Evolutionary conservation across 2,888 invertebrate genomes (phyloP).

Genomic region (Corbicula japonica): DNA sequence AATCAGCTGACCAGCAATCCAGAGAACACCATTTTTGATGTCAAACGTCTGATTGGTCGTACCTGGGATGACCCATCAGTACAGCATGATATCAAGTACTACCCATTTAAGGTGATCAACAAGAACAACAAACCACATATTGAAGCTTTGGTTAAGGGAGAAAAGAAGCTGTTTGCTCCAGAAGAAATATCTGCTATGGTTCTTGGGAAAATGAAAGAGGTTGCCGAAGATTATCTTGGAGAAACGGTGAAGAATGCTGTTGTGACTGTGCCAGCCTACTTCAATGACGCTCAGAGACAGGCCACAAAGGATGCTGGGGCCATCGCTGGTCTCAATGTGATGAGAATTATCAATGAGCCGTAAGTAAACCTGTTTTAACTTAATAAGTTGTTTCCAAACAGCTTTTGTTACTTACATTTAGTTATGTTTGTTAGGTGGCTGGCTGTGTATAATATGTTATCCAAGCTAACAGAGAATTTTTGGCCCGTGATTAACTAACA

Average conservation of each 20-base stretch:
- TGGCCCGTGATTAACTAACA: too few relatives aligned
- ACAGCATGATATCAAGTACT: conserved; percentile 97
- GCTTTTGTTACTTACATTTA: too few relatives aligned
- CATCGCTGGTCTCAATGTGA: conserved; percentile 95
- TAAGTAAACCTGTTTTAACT: too few relatives aligned
- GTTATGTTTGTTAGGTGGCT: too few relatives aligned
- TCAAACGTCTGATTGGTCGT: conserved; percentile 98
- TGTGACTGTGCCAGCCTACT: conserved; percentile 98
- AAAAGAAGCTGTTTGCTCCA: conserved; percentile 94
- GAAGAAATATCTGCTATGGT: conserved; percentile 99
- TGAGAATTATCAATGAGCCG: conserved; percentile 98
- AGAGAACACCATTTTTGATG: conserved; percentile 99
- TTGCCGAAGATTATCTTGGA: conserved; percentile 97
- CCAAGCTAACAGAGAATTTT: too few relatives aligned
- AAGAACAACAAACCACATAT: conserved; percentile 98
- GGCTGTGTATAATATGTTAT: too few relatives aligned
- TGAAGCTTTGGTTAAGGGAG: conserved; percentile 87
- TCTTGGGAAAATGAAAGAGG: conserved; percentile 98
- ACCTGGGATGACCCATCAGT: conserved; percentile 97
- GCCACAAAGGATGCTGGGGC: conserved; percentile 99
- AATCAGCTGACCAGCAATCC: conserved; percentile 99
- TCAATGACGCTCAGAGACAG: conserved; percentile 99
- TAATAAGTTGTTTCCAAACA: too few relatives aligned
- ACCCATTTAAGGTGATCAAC: conserved; percentile 96
- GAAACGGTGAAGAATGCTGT: conserved; percentile 96